phyloP scores from a whole-genome alignment of 1,140 invertebrate species.

The Zaprionus ornatus region DNA sequence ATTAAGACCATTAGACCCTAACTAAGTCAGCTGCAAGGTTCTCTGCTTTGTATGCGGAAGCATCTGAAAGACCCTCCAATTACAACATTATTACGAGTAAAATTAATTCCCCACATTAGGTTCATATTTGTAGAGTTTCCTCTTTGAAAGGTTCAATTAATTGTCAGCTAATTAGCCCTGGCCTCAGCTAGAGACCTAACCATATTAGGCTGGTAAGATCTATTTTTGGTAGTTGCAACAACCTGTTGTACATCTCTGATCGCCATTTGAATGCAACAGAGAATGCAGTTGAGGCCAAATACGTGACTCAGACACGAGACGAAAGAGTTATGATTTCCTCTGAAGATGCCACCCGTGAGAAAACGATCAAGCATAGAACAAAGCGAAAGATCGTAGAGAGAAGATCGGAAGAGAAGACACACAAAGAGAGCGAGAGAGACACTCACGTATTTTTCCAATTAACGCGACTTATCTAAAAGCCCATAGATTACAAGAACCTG shows the following conservation, averaged over 20 bases:
- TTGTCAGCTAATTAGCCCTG: constrained; percentile 25
- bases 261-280: constrained; percentile 23
- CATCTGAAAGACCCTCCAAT: constrained; percentile 21
- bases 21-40: constrained; percentile 12
- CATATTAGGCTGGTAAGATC: neutral
- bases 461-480: constrained; percentile 74
- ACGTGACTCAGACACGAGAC: neutral
- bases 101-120: constrained; percentile 26
- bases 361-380: constrained; percentile 13
- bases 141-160: constrained; percentile 26
- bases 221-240: constrained; percentile 4
- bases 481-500: constrained; percentile 62
- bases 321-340: constrained; percentile 1
- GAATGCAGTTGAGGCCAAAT: constrained; percentile 24
- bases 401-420: constrained; percentile 28
- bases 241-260: neutral
- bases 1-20: neutral
- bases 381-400: constrained; percentile 14
- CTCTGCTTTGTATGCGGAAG: constrained; percentile 25
- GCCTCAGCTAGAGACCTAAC: constrained; percentile 1
- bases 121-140: constrained; percentile 20
- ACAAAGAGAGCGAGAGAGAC: too few relatives aligned
- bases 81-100: constrained; percentile 32
- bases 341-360: constrained; percentile 38
- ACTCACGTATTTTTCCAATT: constrained; percentile 57